Base-by-base conservation (phyloP, 2,888 invertebrate species). In the Chouioia cunea region DNA sequence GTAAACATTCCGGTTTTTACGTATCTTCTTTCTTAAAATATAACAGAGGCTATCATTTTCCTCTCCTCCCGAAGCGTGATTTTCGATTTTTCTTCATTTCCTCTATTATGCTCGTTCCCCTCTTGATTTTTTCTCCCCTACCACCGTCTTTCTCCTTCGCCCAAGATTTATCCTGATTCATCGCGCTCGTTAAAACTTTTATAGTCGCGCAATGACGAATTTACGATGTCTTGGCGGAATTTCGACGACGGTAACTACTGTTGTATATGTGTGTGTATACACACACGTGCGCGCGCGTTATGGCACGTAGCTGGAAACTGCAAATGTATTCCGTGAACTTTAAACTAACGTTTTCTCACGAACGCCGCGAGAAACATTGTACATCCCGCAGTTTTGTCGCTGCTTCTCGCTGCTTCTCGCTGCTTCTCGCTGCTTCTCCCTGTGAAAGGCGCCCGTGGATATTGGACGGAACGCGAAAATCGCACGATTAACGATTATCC, bases 141-240 rank as follows among this genome's bases (percentile, higher is more conserved):
- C 44, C 36, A 16, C 43, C 54, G 10, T 58, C 4, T 22, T 43
- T 36, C 22, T 57, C 52, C 22, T 14, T 22, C 46, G 46, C 15
- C 44, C 22, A 50, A 71, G 62, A 73, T 73, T 71, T 68, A 68
- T 71, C 68, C 59, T 60, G 73, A 71, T 68, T 71, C 73, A 73
- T 71, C 68, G 71, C 36, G 65, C 65, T 68, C 71, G 71, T 73
- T 73, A 68, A 71, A 70, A 71, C 63, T 71, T 71, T 71, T 71
- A 68, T 65, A 65, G 65, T 63, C 53, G 58, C 56, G 58, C 71
- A 71, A 73, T 71, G 68, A 73, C 71, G 73, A 71, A 71, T 73
- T 73, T 71, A 73, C 58, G 71, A 65, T 70, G 73, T 70, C 70
- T 73, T 66, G 69, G 65, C 50, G 65, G 65, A 67, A 70, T 73